Base-by-base conservation (phyloP, 2,113 vertebrate genomes). In the Manacus vitellinus region DNA sequence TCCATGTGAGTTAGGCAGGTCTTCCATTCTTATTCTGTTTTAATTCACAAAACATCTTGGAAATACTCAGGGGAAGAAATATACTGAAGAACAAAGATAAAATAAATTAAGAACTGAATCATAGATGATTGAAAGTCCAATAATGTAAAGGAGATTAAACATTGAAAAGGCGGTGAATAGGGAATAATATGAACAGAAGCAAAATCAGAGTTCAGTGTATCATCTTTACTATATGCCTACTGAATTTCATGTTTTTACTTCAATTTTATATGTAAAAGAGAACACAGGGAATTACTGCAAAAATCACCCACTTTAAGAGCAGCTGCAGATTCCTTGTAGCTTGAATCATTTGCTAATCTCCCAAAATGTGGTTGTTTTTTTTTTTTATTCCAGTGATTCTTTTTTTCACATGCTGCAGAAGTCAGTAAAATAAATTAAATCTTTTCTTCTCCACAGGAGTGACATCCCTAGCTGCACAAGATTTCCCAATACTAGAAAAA, bases 271-370 rank as follows among this genome's bases (percentile, higher is more conserved):
- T 72, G 47, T 83, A 82, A 91, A 74, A 84, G 46, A 84, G 39
- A 78, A 77, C 22, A 78, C 12, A 47, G 14, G 68, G 78, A 87
- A 88, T 94, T 93, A 70, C 37, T 72, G 37, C 6, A 61, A 87
- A 95, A 93, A 88, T 67, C 58, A 61, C 13, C 17, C n/a, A 67
- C 30, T 87, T 92, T 56, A 66, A 93, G 25, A 91, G 12, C 58
- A 92, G 73, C 54, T 92, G 79, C 68, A 88, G 37, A 84, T 86
- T 86, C 65, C 66, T 68, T 91, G 51, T 75, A 68, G 44, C 39
- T 83, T 95, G n/a, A 23, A 88, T 67, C 79, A 82, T 96, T 95
- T 95, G 94, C 89, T 95, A 93, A 91, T 90, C 18, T 4, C 3
- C 2, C 20, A 56, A 88, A 93, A 67, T 21, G 3, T 59, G 23